Base-by-base conservation (phyloP, 2,888 invertebrate genomes). In the Antheraea yamamai region DNA sequence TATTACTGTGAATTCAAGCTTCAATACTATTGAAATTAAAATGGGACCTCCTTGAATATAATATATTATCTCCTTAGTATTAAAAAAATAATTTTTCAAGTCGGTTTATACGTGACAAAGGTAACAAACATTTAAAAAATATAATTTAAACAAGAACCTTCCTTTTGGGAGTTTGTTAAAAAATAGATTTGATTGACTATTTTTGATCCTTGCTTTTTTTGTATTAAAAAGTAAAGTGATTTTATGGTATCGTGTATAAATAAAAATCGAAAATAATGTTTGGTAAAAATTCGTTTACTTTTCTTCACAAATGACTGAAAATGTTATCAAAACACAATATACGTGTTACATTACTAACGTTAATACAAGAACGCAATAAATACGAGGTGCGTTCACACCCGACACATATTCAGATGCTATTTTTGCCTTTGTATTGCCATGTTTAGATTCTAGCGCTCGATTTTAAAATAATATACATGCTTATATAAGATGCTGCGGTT, bases 221-320 rank as follows among this genome's bases (percentile, higher is more conserved):
- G 47, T 47, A 12, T 47, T 47, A 47, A 47, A 55, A 55, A 55
- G 30, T 20, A 20, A 6, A 68, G 35, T 4, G 30, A 72, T 51
- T 72, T 30, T 2, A 8, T n/a, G 51, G 18, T 23, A 3, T 26
- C 39, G 70, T 52, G 4, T 73, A 74, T 61, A 71, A 79, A 80
- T 74, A 78, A 79, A 79, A 83, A 78, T 79, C 73, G 76, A 76
- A 55, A 77, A 77, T 76, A 79, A 84, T 82, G 87, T 92, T 94
- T 93, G 94, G 94, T 94, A 94, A 93, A 93, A 94, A 92, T 89
- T 89, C 89, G 87, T 94, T 94, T 94, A 92, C 88, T 92, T 47
- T 47, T 91, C 86, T 87, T 90, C 92, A 93, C 92, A 93, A 91
- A 92, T 94, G 94, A 94, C 94, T 95, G 92, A 93, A 94, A 92